These are phyloP conservation scores for Eulithis prunata DNA, from an alignment of 2,888 invertebrate genomes.

Conservation along the genomic window DNA sequence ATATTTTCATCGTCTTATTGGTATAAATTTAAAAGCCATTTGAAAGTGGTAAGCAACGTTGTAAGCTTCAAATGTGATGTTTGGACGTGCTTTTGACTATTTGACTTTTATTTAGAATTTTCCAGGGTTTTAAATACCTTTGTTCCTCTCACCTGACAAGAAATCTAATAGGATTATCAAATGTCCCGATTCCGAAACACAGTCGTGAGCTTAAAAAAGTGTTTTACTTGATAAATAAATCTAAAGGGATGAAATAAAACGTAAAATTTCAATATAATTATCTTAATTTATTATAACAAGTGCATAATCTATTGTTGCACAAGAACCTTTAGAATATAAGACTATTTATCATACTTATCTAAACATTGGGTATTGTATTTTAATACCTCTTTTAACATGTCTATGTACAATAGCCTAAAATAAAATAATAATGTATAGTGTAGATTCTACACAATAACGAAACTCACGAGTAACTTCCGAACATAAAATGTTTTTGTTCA, in stretches of 20 bases:
- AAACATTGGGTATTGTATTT: slow-evolving; percentile 1
- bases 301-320: slow-evolving; percentile 6
- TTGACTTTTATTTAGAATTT: too few species aligned
- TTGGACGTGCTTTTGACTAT: too few species aligned
- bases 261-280: slow-evolving; percentile 6
- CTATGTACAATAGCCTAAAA: slow-evolving; percentile 44
- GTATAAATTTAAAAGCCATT: too few species aligned
- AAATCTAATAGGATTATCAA: too few species aligned
- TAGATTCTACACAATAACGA: slow-evolving; percentile 13
- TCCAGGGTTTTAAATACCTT: too few species aligned
- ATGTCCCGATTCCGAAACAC: too few species aligned
- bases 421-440: slow-evolving; percentile 29
- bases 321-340: slow-evolving; percentile 24
- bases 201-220: too few species aligned
- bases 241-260: neutral
- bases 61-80: too few species aligned
- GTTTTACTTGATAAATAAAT: too few species aligned
- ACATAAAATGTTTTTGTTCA: slow-evolving; percentile 36
- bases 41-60: too few species aligned
- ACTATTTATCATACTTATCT: slow-evolving; percentile 19
- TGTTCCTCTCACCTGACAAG: too few species aligned
- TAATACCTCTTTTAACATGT: slow-evolving; percentile 9
- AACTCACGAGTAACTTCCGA: slow-evolving; percentile 26
- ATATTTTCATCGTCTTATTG: too few species aligned
- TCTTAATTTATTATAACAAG: slow-evolving; percentile 24